Evolutionary conservation across 2,113 vertebrate genomes (phyloP), one percentile per base, ranked within the genome.

Genomic region (Bagarius yarrelli): DNA sequence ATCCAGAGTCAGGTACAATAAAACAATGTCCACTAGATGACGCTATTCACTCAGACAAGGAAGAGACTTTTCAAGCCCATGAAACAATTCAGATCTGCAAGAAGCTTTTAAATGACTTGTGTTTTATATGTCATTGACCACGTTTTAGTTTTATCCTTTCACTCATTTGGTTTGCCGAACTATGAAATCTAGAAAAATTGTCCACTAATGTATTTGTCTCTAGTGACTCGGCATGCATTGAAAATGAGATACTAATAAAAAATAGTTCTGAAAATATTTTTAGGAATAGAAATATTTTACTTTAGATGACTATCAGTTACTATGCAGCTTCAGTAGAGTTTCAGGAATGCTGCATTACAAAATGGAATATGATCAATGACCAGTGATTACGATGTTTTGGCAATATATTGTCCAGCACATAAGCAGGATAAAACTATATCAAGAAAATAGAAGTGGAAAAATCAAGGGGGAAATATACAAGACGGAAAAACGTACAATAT

Each of bases 21-120:
- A 2, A 23, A 30, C 27, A 9, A 21, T 66, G 47, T 55, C 66
- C 80, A 70, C 80, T 69, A 47, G 80, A 63, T 76, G 80, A 36
- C 32, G 27, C 34, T 82, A 61, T 69, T 76, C 21, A 32, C 61
- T 69, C 25, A 34, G 47, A 11, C 47, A 52, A n/a, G 2, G 40
- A 60, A 69, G 36, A 44, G 9, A 23, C 34, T 67, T 64, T 60
- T 3, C 23, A n/a, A 5, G 14, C 16, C 34, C 70, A 72, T 15
- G 32, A 50, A 16, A 30, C 16, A 21, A n/a, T 57, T 13, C 50
- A 44, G 15, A 4, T 12, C 21, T 71, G 34, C 12, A 14, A 21
- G 18, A 30, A 36, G 47, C 19, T 23, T 73, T 52, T 81, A 32
- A 36, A 55, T 53, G 19, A 52, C 27, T 63, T 53, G 18, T 63